Conservation (phyloP, 92 coral and sea anemone species). For the Metridium senile region DNA sequence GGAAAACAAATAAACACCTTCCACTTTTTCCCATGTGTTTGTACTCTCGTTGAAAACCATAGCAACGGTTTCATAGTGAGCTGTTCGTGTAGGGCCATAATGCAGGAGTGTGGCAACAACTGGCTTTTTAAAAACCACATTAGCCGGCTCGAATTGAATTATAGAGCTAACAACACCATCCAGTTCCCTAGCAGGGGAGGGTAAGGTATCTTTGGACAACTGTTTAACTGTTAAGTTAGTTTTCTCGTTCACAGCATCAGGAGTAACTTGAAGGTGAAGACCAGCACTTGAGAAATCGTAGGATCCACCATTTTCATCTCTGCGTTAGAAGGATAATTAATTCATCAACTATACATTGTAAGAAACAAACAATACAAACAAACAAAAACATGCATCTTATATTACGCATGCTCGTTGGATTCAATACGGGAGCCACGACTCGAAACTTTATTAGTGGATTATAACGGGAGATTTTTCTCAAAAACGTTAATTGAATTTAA, state of each 20-base stretch:
- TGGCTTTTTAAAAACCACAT: conserved; percentile 8
- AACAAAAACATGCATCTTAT: too few relatives aligned
- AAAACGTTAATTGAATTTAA: too few relatives aligned
- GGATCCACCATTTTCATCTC: neutral
- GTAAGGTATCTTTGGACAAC: conserved; percentile 3
- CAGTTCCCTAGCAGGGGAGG: conserved; percentile 27
- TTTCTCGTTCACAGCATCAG: conserved; percentile 24
- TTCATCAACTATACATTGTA: neutral
- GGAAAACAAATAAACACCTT: conserved; percentile 10
- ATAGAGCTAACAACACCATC: conserved; percentile 56
- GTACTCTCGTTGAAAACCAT: neutral
- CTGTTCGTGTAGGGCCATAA: neutral
- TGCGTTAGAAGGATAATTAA: neutral
- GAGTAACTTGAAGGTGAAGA: conserved; percentile 30
- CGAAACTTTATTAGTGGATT: too few relatives aligned
- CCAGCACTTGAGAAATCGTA: neutral
- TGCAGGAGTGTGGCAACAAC: conserved; percentile 13
- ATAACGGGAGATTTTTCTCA: too few relatives aligned
- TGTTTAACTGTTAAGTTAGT: neutral
- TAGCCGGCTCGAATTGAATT: conserved; percentile 35
- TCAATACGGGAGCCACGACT: too few relatives aligned
- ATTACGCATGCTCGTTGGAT: too few relatives aligned
- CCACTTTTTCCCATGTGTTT: neutral
- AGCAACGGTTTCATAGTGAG: conserved; percentile 28
- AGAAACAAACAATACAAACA: too few relatives aligned